phyloP scores from a whole-genome alignment of 2,888 invertebrate genomes.

The Notodonta ziczac region DNA sequence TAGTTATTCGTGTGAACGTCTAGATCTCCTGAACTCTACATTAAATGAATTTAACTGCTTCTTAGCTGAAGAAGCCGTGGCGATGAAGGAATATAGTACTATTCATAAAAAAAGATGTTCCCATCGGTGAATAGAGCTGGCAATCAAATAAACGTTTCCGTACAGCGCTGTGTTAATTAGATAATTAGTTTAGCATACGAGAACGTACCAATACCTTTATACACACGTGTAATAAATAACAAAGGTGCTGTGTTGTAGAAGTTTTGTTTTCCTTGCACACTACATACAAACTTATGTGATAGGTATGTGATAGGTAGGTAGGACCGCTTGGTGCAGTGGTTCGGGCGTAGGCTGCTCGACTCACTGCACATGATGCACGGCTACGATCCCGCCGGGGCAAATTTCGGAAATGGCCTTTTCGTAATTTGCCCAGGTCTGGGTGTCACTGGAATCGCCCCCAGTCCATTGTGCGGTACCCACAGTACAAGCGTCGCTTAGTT shows the following conservation, averaged over 20 bases:
- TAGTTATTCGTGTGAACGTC: not conserved
- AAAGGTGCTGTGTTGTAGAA: not conserved
- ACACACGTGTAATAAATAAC: not conserved
- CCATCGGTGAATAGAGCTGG: slow-evolving; percentile 8
- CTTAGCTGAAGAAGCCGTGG: no score
- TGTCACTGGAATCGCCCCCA: no score
- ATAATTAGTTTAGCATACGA: slow-evolving; percentile 35
- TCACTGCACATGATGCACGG: no score
- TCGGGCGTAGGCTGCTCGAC: no score
- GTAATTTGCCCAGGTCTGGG: no score
- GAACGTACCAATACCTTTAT: slow-evolving; percentile 9
- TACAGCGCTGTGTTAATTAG: slow-evolving; percentile 35
- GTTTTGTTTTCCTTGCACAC: not conserved
- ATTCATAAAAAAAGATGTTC: not conserved
- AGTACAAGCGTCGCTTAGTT: no score
- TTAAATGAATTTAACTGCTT: not conserved
- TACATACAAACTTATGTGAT: not conserved
- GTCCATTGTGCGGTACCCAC: no score
- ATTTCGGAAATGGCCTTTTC: no score
- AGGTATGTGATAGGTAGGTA: not conserved
- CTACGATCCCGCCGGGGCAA: no score
- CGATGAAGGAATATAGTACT: not conserved
- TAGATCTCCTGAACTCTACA: not conserved
- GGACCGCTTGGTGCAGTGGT: no score
- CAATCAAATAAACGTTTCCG: slow-evolving; percentile 35